Conservation (phyloP, 1,140 invertebrate genomes). For the Aphaenogaster ashmeadi region DNA sequence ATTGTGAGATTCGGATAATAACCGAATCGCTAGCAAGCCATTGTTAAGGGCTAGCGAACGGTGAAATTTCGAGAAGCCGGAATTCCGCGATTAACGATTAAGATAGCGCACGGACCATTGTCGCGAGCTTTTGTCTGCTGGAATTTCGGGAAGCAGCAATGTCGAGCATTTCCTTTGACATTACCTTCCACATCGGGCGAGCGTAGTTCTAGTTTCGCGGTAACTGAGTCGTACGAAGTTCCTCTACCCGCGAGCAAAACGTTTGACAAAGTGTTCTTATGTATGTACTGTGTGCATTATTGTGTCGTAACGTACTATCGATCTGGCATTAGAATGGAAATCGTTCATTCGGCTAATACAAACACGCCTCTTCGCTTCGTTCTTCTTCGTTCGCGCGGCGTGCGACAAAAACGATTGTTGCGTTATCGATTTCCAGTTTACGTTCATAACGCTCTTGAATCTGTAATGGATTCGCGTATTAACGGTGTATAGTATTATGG, state of each 20-base stretch:
- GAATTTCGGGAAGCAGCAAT: slow-evolving; percentile 54
- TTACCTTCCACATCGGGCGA: slow-evolving; percentile 27
- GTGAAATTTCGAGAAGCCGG: slow-evolving; percentile 24
- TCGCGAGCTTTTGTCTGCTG: slow-evolving; percentile 43
- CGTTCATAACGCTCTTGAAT: neutral
- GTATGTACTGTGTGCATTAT: neutral
- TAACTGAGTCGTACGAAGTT: slow-evolving; percentile 24
- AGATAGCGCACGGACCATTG: slow-evolving; percentile 32
- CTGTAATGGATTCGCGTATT: neutral
- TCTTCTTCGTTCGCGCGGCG: neutral
- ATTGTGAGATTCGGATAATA: slow-evolving; percentile 15
- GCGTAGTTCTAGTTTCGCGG: slow-evolving; percentile 23
- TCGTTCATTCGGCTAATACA: neutral
- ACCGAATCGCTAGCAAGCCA: neutral
- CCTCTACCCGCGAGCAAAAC: neutral
- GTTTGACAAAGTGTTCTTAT: slow-evolving; percentile 47
- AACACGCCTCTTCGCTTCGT: neutral
- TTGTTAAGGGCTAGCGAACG: neutral
- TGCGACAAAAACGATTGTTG: neutral
- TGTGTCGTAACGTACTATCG: neutral
- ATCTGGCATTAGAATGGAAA: neutral
- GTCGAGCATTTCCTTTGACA: slow-evolving; percentile 59
- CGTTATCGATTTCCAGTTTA: neutral
- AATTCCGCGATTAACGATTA: slow-evolving; percentile 58
- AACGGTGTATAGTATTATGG: neutral